Evolutionary conservation across 2,113 vertebrate species (phyloP), one percentile per base, ranked within the genome.

Genomic region (Monarcha castaneiventris): DNA sequence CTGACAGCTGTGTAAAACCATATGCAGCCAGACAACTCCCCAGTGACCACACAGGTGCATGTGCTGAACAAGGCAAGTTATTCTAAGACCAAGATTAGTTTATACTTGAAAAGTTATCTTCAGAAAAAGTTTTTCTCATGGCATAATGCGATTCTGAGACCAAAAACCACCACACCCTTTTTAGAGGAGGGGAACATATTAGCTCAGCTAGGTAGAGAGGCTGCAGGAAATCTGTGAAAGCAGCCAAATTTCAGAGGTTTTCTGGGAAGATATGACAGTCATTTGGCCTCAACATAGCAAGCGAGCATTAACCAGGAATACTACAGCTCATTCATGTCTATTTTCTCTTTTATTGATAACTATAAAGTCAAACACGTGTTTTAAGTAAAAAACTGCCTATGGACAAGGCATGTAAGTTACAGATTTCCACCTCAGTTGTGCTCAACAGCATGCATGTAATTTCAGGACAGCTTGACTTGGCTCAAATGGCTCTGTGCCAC

Each of bases 1-100:
- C 96, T 97, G 97, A 98, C 98, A 98, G 97, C 97, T 97, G 97
- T 96, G 96, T 95, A 97, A 97, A 97, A 97, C 95, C 96, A 77
- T 71, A 93, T 18, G 75, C 94, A 97, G 97, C 97, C 97, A 97
- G 97, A 96, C 96, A 97, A 92, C 51, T 96, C 98, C 95, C 97
- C 10, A 3, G 16, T 82, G 98, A 97, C 72, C 51, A 86, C 97
- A 97, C 97, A 97, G 98, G 97, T 98, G 97, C 63, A 71, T 80
- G 58, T 44, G 90, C 91, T 61, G 91, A 95, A 96, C 96, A 97
- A 95, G 43, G 41, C 77, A 63, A 94, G 94, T 94, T 95, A 96
- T 92, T 97, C 95, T 90, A 89, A 95, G 96, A 96, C 52, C 59
- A 46, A 91, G 92, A 90, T 96, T 89, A 84, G 92, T 80, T 93